Evolutionary conservation across 2,797 vertebrate species (phyloP), one percentile per base, ranked within the genome.

Genomic region (Eremophila alpestris): DNA sequence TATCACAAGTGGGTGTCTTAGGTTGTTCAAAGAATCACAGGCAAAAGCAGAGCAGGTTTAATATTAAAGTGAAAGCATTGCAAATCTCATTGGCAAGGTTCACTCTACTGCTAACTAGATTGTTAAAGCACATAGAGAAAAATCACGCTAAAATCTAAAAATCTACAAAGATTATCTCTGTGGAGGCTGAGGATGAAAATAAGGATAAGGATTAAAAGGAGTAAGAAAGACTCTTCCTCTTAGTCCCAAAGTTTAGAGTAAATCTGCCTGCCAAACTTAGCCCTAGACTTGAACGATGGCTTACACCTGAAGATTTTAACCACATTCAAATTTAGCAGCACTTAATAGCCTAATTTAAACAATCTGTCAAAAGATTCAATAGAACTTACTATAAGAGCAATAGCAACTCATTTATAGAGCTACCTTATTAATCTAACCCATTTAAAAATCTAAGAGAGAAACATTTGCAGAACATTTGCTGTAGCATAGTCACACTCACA

Each of bases 111-210:
- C n/a, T 54, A 59, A 41, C 3, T 34, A 52, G 12, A 46, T 32
- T 14, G 60, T 22, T 48, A 59, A 59, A 54, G 13, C n/a, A 59
- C 9, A 40, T 5, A 54, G 30, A 64, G 15, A 54, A 71, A 83
- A 65, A 71, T 27, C 32, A 34, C 7, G 65, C 30, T 71, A 48
- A 59, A 46, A 83, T 20, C 40, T 36, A 59, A 64, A 52, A 58
- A 46, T 32, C 0, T 0, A 52, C 6, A 16, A 52, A 70, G 64
- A 52, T 27, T 0, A 16, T 27, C 58, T 58, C 51, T 23, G 5
- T 32, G 40, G 18, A 59, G 10, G 8, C 11, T 78, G 46, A 49
- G 21, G 26, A 65, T 36, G 12, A 70, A 59, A 77, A 76, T 49
- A 34, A 10, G 5, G 7, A 5, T 45, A 64, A 70, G 13, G 24